Conservation (phyloP, 2,113 vertebrate species). For the Brienomyrus longianalis region DNA sequence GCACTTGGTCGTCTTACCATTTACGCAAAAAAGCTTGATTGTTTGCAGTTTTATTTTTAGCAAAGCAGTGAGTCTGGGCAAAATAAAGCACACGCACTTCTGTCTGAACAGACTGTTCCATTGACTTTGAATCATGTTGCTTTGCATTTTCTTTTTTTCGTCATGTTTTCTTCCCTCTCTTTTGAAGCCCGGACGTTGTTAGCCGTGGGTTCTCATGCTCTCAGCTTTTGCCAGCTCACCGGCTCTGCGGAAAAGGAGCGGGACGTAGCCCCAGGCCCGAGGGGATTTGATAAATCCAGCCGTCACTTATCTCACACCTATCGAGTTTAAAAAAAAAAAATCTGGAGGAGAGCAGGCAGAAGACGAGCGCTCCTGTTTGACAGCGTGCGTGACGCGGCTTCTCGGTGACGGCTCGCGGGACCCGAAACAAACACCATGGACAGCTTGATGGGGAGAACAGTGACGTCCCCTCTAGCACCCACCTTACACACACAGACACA, state of each 20-base stretch:
- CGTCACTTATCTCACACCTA: not conserved
- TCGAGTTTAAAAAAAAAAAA: not conserved
- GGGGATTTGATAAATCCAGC: not conserved
- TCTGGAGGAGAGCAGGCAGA: not conserved
- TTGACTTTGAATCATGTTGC: not conserved
- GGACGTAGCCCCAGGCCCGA: not conserved
- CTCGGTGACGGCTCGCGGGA: not conserved
- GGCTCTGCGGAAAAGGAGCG: not conserved
- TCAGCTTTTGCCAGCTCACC: not conserved
- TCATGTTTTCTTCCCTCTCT: not conserved
- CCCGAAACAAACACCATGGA: not conserved
- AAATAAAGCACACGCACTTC: not conserved
- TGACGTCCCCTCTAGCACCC: not conserved
- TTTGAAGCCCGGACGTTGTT: not conserved
- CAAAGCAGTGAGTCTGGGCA: not conserved
- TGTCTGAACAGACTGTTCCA: not conserved
- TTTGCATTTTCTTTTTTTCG: not conserved
- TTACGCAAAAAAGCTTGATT: not conserved
- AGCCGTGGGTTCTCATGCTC: not conserved
- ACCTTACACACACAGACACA: not conserved
- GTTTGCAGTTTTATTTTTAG: not conserved
- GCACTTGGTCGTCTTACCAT: not conserved
- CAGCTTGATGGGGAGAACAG: not conserved
- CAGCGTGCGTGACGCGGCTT: not conserved
- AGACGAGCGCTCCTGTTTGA: not conserved